Base-by-base conservation (phyloP, 92 coral and sea anemone species). In the Chrysogorgia sp. region DNA sequence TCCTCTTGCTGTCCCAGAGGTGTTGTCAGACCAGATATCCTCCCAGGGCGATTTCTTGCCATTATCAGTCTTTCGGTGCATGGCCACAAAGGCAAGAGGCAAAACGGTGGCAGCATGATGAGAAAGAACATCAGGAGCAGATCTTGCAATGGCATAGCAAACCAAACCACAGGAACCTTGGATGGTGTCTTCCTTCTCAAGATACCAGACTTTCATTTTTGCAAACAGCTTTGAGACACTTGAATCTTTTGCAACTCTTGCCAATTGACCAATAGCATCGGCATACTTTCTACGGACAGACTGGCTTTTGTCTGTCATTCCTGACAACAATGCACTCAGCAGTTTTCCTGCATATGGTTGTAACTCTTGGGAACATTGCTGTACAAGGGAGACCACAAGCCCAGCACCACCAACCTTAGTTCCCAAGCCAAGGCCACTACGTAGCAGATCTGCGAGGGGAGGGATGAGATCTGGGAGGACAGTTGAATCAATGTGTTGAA, bases 351-450 rank as follows among this genome's bases (percentile, higher is more conserved):
- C 96, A 80, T 74, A 89, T 1, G 96, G 96, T 10, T 88, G 77
- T 43, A 96, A 74, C n/a, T 96, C 97, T 65, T 84, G 91, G 0
- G 86, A 78, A 66, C 99, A 96, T 61, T 96, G 99, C 77, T 84
- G 84, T 32, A 91, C 83, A 41, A 96, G 92, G 58, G 99, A 96
- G 47, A 92, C 97, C 76, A 92, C 96, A 34, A 96, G 86, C 10
- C 97, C 84, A 37, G 97, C 91, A 23, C 96, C 80, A 31, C 97
- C 99, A 31, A 90, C 99, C 88, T 96, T 96, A 56, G 99, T 96
- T 56, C 99, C 96, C 71, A 96, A 86, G 69, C 99, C 99, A 33
- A 96, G 83, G 28, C 99, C 99, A 72, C 86, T 82, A 61, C 99
- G 94, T 23, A 96, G 37, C 31, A 96, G 89, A 35, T 96, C 99